Base-by-base conservation (phyloP, 2,797 vertebrate genomes). In the Chelon labrosus region DNA sequence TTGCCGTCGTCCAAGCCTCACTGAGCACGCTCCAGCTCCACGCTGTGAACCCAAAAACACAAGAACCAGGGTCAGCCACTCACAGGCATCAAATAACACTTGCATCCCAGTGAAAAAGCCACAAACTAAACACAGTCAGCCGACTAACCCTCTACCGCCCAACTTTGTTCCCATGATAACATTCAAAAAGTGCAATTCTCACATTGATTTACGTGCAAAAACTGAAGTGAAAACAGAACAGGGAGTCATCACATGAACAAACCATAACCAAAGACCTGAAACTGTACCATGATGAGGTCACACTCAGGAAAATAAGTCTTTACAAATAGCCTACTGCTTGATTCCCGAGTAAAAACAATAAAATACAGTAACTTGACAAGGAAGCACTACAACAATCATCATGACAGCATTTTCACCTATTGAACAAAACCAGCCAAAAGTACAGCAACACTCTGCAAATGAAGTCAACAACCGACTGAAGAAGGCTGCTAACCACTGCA, bases 1-100 rank as follows among this genome's bases (percentile, higher is more conserved):
- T 88, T 93, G 62, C 77, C 79, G 91, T 93, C 85, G 87, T 83
- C 88, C 85, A 82, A 77, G 80, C 85, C 87, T 76, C 87, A 81
- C 79, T 73, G 89, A 90, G 91, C 41, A 20, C 70, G 58, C 80
- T 84, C 65, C 80, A 55, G 85, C 84, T 89, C 89, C 88, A 90
- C 73, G 78, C 93, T 94, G 78, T n/a, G 38, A 71, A 73, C 64
- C 56, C 51, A 41, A 62, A 25, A 71, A 53, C 31, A 64, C 59
- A 67, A 64, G n/a, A 47, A 7, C 70, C 7, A 59, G 1, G 12
- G 60, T 82, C 82, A 88, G 17, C 5, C 46, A 37, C n/a, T 37
- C 50, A 44, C 50, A 44, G n/a, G n/a, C 19, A 49, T 5, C n/a
- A 50, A 51, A 46, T 38, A 47, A 55, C 19, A 27, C 17, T 50